A percentile compares a stretch with the other conserved stretches of the same genome.
phyloP scores from a whole-genome alignment of 1,140 invertebrate species.

The Ostrea denselamellosa region DNA sequence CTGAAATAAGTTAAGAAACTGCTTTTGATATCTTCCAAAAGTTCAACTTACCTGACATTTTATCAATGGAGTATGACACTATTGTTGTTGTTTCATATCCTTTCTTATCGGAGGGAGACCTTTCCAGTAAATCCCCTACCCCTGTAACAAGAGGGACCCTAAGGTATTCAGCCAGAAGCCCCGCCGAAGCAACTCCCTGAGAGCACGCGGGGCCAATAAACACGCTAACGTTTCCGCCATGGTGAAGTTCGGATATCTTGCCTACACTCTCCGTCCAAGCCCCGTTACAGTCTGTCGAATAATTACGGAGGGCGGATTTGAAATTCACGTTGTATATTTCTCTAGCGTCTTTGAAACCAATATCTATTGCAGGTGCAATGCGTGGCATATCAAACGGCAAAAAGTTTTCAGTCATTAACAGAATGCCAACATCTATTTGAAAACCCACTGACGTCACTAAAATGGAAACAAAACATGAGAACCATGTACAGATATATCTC shows the following conservation, averaged over 20 bases:
- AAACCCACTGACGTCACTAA: background rate
- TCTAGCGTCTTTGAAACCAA: background rate
- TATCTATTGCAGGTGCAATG: slow-evolving; percentile 35
- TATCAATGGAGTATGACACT: slow-evolving; percentile 37
- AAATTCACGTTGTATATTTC: slow-evolving; percentile 2
- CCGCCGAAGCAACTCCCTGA: slow-evolving; percentile 3
- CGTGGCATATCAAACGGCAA: slow-evolving; percentile 32
- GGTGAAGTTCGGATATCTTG: background rate
- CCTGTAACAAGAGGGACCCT: slow-evolving; percentile 44
- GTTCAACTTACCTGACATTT: slow-evolving; percentile 40
- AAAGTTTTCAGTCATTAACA: slow-evolving; percentile 35
- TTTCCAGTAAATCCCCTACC: slow-evolving; percentile 30
- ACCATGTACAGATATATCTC: background rate
- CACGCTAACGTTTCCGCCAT: background rate
- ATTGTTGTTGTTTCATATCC: slow-evolving; percentile 35
- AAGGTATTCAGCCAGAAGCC: slow-evolving; percentile 26
- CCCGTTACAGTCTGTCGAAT: background rate
- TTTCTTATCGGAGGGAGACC: background rate
- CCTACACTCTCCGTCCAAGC: background rate
- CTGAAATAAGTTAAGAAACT: too few species aligned
- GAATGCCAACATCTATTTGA: slow-evolving; percentile 22
- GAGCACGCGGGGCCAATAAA: slow-evolving; percentile 46
- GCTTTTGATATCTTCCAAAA: too few species aligned
- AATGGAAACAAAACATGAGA: background rate
- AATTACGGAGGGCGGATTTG: background rate